Base-by-base conservation (phyloP, 2,113 vertebrate species). In the Craseonycteris thonglongyai region DNA sequence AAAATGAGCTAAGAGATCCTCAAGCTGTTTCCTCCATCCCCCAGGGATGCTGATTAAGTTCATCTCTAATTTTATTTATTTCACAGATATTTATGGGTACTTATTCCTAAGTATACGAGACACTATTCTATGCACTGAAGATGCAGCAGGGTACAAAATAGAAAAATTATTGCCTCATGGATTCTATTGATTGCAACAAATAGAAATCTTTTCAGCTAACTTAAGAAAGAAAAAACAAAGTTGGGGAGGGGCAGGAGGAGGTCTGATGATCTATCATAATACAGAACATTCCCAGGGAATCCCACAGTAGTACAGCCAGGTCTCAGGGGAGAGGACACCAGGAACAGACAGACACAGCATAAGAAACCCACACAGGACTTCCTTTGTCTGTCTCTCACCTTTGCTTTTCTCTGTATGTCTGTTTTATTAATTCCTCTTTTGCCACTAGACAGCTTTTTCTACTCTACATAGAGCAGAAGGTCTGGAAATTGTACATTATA, bases 1-100 rank as follows among this genome's bases (percentile, higher is more conserved):
- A 85, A 90, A 84, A 91, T 65, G 38, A 97, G 87, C 56, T 9
- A 45, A 90, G 87, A 88, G 90, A 94, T 94, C 68, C 49, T 93
- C 90, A 95, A 91, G 90, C 82, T 93, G 72, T 94, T 93, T 56
- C 40, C 51, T 76, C 87, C 21, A 84, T 33, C 85, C 40, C 28
- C 79, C 47, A 54, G 59, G 81, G 82, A 87, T 74, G 38, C 10
- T 72, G 59, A 93, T 66, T 91, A 47, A 59, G 80, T 92, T 94
- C 82, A 85, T 51, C 69, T 49, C 87, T 76, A 35, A 78, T 91
- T 91, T 91, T 81, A 66, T 69, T 80, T 75, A 22, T 88, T 72
- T 51, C 56, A 42, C 47, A 89, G 49, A n/a, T 88, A 78, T 91
- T 76, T 81, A 40, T 87, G 84, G 78, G 21, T 69, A 76, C 93